These are phyloP conservation scores for Centropristis striata DNA, from an alignment of 2,113 vertebrate genomes.

Conservation along the genomic window DNA sequence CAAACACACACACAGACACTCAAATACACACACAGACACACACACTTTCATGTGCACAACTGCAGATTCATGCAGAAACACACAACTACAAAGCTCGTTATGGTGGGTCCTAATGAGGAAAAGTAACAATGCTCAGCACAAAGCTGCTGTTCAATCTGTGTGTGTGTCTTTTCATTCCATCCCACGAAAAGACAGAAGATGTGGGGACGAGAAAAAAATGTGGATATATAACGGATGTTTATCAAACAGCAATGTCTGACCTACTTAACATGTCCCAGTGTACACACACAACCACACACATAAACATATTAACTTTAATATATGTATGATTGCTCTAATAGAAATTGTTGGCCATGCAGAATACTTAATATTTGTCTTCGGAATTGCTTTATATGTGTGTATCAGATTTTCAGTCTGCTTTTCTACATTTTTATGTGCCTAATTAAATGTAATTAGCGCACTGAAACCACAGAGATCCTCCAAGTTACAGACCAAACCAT, in stretches of 20 bases:
- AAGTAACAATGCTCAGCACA: slow-evolving; percentile 33
- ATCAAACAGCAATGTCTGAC: slow-evolving; percentile 35
- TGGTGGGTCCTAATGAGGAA: slow-evolving; percentile 19
- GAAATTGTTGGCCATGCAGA: not conserved
- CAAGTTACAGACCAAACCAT: slow-evolving; percentile 14
- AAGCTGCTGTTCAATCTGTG: not conserved
- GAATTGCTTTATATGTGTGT: not conserved
- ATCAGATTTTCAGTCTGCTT: not conserved
- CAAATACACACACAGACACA: not conserved
- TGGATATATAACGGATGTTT: not conserved
- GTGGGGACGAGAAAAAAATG: slow-evolving; percentile 9
- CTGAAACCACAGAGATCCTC: not conserved
- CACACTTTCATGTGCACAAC: not conserved
- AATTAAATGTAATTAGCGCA: not conserved
- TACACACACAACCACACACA: slow-evolving; percentile 15
- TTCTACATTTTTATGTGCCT: not conserved
- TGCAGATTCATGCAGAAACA: slow-evolving; percentile 19
- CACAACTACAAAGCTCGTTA: slow-evolving; percentile 22
- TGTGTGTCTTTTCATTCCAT: not conserved
- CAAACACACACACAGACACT: slow-evolving; percentile 9
- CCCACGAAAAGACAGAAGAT: not conserved
- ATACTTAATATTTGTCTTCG: not conserved
- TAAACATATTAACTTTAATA: not conserved
- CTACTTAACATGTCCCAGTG: slow-evolving; percentile 36
- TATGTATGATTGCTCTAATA: not conserved